Evolutionary conservation across 2,113 vertebrate genomes (phyloP), one percentile per base, ranked within the genome.

Genomic region (Microtus richardsoni): DNA sequence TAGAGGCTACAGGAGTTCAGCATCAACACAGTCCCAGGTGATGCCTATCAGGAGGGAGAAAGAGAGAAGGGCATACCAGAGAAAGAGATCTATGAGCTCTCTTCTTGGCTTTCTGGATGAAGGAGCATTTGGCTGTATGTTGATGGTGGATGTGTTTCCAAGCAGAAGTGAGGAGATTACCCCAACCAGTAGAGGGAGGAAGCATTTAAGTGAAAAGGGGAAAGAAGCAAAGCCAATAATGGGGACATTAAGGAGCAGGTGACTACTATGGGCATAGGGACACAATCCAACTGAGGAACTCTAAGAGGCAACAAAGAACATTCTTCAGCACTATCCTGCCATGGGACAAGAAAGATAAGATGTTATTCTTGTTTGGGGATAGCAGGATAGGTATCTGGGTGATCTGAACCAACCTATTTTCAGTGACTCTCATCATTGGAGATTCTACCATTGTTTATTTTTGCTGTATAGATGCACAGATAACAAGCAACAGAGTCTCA

Each of bases 131-230:
- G 77, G 47, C 47, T 79, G n/a, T 47, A 58, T 79, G 60, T 88
- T 94, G 62, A 86, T 78, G 58, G 62, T 80, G 39, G 47, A 22
- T 91, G 16, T 60, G 21, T 85, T 97, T 88, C 44, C 71, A 80
- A 86, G 71, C 47, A n/a, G 66, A 49, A 26, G 58, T 58, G 21
- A 62, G 26, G 71, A 75, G 60, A 68, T 58, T 26, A 78, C 4
- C 7, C 44, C n/a, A 44, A 30, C 28, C 87, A 97, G 71, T 75
- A 89, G 41, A 91, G 74, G 8, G 64, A 90, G 71, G 41, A 44
- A 78, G 39, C 39, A 66, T 39, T 85, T 54, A 60, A 75, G 58
- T 90, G 47, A 82, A 36, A 21, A 0, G 70, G 39, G 28, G 68
- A 82, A 77, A 28, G 60, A 24, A 91, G 26, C n/a, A 62, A 91